Percentiles rank a stretch among this genome's conserved stretches.
Evolutionary conservation across 2,797 vertebrate species (phyloP).

Genomic region (Protonibea diacanthus): DNA sequence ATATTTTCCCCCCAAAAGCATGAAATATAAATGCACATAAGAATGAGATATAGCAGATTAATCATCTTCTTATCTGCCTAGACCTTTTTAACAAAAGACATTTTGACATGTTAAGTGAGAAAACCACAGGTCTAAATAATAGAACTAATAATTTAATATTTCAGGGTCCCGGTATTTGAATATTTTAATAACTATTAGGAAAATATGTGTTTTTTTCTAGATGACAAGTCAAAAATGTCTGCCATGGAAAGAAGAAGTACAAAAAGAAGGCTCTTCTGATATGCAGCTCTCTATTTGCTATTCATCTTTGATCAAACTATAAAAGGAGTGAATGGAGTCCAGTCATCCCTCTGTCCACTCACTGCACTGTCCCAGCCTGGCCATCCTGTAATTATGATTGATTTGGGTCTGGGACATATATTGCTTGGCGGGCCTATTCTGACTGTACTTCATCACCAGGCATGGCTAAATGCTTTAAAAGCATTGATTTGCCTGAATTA

Average conservation of each 20-base stretch:
- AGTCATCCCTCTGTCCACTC: conserved; percentile 76
- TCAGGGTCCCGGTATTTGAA: neutral
- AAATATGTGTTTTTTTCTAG: neutral
- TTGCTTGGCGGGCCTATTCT: conserved; percentile 92
- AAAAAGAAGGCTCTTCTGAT: conserved; percentile 22
- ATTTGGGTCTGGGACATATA: conserved; percentile 88
- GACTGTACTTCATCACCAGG: conserved; percentile 95
- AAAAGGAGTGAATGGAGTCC: conserved; percentile 67
- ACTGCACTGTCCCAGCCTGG: conserved; percentile 55
- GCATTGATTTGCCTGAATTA: conserved; percentile 97
- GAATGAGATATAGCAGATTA: neutral
- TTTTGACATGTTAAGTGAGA: too few relatives aligned
- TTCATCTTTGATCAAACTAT: conserved; percentile 75
- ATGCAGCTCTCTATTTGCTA: conserved; percentile 55
- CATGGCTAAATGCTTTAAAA: conserved; percentile 96
- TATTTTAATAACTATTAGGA: too few relatives aligned
- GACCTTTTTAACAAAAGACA: neutral
- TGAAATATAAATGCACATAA: neutral
- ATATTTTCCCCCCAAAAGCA: neutral
- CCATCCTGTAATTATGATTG: conserved; percentile 91
- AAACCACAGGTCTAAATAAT: neutral
- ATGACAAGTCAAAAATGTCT: conserved; percentile 1
- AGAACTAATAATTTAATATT: neutral
- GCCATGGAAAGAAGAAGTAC: neutral
- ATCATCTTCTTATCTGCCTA: neutral